A percentile compares a stretch with the other conserved stretches of the same genome.
These are phyloP conservation scores for Ammospiza caudacuta DNA, from an alignment of 2,113 vertebrate genomes.

Conservation along the genomic window DNA sequence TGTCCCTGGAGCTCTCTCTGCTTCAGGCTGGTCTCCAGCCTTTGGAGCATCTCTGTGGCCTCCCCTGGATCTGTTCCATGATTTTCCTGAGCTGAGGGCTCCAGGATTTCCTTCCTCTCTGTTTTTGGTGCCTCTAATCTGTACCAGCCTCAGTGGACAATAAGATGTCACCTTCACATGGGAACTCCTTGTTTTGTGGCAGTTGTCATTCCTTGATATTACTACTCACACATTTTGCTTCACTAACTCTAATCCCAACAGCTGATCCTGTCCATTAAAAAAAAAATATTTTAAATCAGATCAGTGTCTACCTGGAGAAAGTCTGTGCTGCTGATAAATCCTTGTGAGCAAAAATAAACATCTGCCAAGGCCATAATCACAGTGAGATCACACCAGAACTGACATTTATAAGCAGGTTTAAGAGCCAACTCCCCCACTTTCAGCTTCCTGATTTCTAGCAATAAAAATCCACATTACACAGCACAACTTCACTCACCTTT, in stretches of 20 bases:
- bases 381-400: not conserved
- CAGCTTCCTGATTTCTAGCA: not conserved
- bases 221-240: not conserved
- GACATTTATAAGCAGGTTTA: not conserved
- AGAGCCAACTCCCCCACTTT: not conserved
- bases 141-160: not conserved
- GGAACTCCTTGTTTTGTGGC: not conserved
- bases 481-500: not conserved
- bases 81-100: not conserved
- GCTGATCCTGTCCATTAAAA: not conserved
- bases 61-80: not conserved
- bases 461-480: not conserved
- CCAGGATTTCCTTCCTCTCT: not conserved
- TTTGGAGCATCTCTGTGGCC: not conserved
- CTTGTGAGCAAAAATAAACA: not conserved
- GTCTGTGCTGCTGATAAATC: not conserved
- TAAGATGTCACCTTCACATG: not conserved
- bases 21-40: not conserved
- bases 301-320: not conserved
- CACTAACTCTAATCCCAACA: not conserved
- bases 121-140: not conserved
- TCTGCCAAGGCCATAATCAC: not conserved
- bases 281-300: not conserved
- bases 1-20: not conserved
- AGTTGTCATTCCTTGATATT: not conserved